Conservation (phyloP, 2,113 vertebrate species). For the Marmota monax region DNA sequence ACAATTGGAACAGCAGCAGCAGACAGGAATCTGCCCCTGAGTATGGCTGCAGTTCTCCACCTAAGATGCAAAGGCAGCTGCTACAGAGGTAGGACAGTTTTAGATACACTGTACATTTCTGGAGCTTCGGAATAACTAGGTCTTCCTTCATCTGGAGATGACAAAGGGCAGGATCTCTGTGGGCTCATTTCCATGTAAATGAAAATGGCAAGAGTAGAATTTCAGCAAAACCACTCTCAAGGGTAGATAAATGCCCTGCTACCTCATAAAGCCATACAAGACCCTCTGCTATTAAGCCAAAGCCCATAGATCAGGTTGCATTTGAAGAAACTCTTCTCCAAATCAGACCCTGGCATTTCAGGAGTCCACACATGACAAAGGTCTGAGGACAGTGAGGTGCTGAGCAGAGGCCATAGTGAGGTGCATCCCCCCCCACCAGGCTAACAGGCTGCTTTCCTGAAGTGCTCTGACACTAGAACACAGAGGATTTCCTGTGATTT, state of each 20-base stretch:
- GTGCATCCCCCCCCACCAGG: too few relatives aligned
- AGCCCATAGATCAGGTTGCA: neutral
- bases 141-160: slow-evolving; percentile 22
- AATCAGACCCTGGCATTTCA: neutral
- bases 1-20: neutral
- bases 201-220: neutral
- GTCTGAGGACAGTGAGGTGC: neutral
- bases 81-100: neutral
- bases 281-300: neutral
- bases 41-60: neutral
- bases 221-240: slow-evolving; percentile 37
- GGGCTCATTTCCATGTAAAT: slow-evolving; percentile 56
- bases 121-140: neutral
- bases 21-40: neutral
- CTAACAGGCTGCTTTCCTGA: neutral
- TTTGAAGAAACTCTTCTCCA: neutral
- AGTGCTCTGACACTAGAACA: neutral
- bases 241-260: neutral
- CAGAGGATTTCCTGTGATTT: neutral
- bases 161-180: neutral
- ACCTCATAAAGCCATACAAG: neutral
- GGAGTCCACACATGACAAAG: neutral
- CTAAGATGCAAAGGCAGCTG: neutral
- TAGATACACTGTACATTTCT: neutral
- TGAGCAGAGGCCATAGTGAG: neutral